Evolutionary conservation across 30 jellyfish, hydroid and myxozoan species (phyloP).

Genomic region (Nemopilema nomurai): DNA sequence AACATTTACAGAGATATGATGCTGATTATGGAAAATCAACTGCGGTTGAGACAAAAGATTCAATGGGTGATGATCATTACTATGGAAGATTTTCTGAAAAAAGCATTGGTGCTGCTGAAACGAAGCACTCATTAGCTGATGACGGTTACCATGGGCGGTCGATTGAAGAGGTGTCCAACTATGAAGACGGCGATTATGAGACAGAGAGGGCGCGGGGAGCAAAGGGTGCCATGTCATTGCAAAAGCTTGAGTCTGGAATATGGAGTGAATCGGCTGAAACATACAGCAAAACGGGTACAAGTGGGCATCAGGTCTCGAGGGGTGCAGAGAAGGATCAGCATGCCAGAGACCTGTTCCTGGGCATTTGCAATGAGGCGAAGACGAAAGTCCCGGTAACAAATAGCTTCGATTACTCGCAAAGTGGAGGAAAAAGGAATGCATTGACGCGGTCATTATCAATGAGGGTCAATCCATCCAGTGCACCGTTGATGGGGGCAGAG

Average conservation of each 20-base stretch:
- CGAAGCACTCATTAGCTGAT: neutral
- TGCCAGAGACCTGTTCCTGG: conserved; percentile 12
- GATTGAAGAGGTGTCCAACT: neutral
- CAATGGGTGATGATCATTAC: too few species aligned
- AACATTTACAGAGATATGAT: too few species aligned
- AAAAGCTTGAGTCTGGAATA: conserved; percentile 11
- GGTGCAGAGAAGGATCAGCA: conserved; percentile 5
- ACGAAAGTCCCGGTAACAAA: neutral
- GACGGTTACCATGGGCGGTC: neutral
- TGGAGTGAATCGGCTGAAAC: conserved; percentile 14
- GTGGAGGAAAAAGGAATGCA: neutral
- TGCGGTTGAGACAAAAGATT: too few species aligned
- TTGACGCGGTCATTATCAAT: neutral
- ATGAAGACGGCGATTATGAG: neutral
- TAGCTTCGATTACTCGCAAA: neutral
- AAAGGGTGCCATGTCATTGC: neutral
- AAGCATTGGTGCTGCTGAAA: neutral
- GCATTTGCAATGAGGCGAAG: conserved; percentile 9
- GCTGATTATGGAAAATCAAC: too few species aligned
- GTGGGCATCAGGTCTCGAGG: neutral
- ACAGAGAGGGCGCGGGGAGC: neutral
- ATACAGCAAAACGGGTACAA: neutral
- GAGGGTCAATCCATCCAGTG: conserved; percentile 6
- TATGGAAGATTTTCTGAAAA: too few species aligned
- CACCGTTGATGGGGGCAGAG: neutral